phyloP scores from a whole-genome alignment of 2,888 invertebrate species.

The Platycnemis pennipes region DNA sequence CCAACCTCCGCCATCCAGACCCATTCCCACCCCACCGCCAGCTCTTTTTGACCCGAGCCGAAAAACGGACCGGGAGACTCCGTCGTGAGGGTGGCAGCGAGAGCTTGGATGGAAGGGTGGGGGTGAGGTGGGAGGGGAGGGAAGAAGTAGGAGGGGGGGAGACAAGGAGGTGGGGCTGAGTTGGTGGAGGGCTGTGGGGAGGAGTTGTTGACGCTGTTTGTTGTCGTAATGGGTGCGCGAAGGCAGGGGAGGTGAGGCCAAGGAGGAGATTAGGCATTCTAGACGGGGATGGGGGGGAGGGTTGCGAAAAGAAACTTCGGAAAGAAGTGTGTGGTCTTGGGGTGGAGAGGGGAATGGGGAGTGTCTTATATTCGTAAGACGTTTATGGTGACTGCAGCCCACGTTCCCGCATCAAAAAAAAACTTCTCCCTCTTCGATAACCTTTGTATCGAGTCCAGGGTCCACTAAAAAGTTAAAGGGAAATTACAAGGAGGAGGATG shows the following conservation, averaged over 20 bases:
- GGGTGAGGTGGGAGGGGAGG: too few relatives aligned
- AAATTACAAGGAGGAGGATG: not conserved
- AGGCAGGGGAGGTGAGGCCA: not conserved
- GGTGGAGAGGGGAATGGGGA: not conserved
- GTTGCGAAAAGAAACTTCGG: not conserved
- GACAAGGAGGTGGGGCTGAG: not conserved
- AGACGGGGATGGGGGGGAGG: not conserved
- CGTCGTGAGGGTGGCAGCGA: not conserved
- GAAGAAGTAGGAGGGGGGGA: too few relatives aligned
- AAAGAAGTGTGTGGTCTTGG: not conserved
- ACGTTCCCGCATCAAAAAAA: not conserved
- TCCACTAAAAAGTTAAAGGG: conserved; percentile 24
- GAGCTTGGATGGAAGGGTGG: too few relatives aligned
- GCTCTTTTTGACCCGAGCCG: not conserved
- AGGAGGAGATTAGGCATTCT: conserved; percentile 5
- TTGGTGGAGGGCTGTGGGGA: not conserved
- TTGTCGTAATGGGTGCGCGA: conserved; percentile 30
- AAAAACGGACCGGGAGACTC: conserved; percentile 11
- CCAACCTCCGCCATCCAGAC: not conserved
- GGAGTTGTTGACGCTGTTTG: conserved; percentile 1
- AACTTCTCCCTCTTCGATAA: conserved; percentile 31
- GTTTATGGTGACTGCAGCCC: conserved; percentile 14
- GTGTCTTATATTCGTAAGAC: conserved; percentile 48
- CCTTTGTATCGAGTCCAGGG: conserved; percentile 33
- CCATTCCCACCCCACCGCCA: not conserved